A percentile compares a stretch with the other conserved stretches of the same genome.
Conservation (phyloP, 2,797 vertebrate genomes). For the Protosalanx chinensis region DNA sequence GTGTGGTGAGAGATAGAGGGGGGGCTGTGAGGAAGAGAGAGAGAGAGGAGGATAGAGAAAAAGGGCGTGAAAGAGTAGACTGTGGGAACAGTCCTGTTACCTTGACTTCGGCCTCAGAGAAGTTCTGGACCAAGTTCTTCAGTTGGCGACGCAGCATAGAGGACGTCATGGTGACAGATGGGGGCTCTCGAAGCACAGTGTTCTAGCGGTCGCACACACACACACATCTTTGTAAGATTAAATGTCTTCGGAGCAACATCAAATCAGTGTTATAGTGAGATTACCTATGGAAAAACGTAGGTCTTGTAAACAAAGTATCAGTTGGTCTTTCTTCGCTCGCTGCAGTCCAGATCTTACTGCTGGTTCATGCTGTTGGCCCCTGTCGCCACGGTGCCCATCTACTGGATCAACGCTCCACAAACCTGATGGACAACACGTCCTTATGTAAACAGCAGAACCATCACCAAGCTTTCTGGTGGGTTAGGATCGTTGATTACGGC, state of each 20-base stretch:
- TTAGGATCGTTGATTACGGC: too few species aligned
- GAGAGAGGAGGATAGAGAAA: background rate
- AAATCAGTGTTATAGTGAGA: too few species aligned
- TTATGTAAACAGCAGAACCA: constrained; percentile 24
- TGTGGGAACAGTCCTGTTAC: constrained; percentile 57
- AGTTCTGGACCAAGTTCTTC: constrained; percentile 99
- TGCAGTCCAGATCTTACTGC: constrained; percentile 33
- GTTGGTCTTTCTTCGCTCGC: background rate
- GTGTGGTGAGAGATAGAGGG: background rate
- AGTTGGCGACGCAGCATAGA: constrained; percentile 94
- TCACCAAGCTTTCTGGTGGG: background rate
- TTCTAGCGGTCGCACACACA: constrained; percentile 22
- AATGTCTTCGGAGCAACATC: too few species aligned
- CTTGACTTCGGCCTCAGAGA: constrained; percentile 98
- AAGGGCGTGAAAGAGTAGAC: background rate
- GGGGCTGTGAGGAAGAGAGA: background rate
- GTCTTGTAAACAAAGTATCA: constrained; percentile 7
- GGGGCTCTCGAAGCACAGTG: constrained; percentile 34
- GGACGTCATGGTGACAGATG: constrained; percentile 84
- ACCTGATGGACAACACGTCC: constrained; percentile 35
- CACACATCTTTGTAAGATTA: background rate
- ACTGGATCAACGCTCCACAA: constrained; percentile 21
- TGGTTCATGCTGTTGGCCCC: constrained; percentile 50
- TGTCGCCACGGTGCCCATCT: constrained; percentile 40
- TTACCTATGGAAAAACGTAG: background rate